Conservation (phyloP, 2,113 vertebrate genomes). For the Notarius lentiginosus region DNA sequence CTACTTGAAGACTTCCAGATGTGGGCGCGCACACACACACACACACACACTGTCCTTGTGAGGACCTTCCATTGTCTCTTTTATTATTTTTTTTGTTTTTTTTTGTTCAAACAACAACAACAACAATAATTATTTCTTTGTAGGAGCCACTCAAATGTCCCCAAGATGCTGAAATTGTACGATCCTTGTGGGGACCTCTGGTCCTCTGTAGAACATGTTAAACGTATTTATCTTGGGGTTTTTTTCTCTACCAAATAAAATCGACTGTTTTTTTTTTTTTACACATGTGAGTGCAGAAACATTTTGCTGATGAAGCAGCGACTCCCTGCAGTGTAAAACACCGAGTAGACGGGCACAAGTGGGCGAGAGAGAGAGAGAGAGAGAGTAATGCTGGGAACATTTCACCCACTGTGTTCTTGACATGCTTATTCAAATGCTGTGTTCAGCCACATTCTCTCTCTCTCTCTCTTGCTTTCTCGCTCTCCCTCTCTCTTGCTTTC, state of each 20-base stretch:
- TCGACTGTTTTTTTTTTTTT: not conserved
- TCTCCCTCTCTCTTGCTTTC: too few relatives aligned
- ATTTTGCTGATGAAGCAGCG: not conserved
- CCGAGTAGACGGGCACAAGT: not conserved
- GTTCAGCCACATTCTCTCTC: too few relatives aligned
- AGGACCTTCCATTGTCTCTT: too few relatives aligned
- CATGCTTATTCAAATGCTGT: not conserved
- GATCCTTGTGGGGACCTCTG: too few relatives aligned
- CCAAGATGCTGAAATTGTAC: too few relatives aligned
- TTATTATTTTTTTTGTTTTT: too few relatives aligned
- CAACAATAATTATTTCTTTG: too few relatives aligned
- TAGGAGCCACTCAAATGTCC: too few relatives aligned
- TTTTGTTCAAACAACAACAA: too few relatives aligned
- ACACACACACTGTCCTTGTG: not conserved
- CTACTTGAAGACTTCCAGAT: conserved; percentile 12
- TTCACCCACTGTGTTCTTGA: conserved; percentile 7
- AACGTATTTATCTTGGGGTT: not conserved
- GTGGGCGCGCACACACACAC: not conserved
- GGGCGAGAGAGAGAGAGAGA: not conserved
- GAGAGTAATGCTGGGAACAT: conserved; percentile 35
- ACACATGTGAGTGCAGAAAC: not conserved
- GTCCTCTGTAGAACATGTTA: not conserved
- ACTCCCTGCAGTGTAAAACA: conserved; percentile 21
- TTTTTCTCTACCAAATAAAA: conserved; percentile 13
- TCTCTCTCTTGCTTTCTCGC: too few relatives aligned